Evolutionary conservation across 2,113 vertebrate genomes (phyloP).

Genomic region (Elephas maximus): DNA sequence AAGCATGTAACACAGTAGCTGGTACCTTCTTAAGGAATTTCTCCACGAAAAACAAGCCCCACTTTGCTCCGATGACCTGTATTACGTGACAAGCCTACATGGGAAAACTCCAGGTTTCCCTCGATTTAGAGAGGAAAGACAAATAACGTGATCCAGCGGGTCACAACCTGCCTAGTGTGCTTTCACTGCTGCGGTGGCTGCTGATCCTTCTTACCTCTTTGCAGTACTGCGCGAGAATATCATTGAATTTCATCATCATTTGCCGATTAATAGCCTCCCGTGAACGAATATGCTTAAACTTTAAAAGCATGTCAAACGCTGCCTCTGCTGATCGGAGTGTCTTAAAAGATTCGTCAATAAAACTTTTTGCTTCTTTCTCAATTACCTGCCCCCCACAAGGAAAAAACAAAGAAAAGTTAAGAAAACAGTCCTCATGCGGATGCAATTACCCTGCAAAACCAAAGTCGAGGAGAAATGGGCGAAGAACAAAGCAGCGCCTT

Average conservation of each 20-base stretch:
- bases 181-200: neutral
- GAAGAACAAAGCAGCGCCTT: neutral
- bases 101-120: neutral
- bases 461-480: neutral
- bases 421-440: neutral
- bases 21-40: neutral
- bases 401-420: constrained; percentile 10
- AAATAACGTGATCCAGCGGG: rapidly evolving
- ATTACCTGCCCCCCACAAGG: constrained; percentile 88
- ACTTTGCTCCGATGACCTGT: neutral
- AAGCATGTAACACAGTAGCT: rapidly evolving
- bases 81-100: rapidly evolving
- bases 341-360: constrained; percentile 96
- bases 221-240: constrained; percentile 93
- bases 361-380: constrained; percentile 93
- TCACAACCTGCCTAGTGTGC: neutral
- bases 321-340: constrained; percentile 93
- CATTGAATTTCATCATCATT: constrained; percentile 94
- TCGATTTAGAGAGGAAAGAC: neutral
- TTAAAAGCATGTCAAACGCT: constrained; percentile 95
- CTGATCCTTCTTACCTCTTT: constrained; percentile 92
- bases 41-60: neutral
- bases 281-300: constrained; percentile 93
- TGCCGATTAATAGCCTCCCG: constrained; percentile 93
- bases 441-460: neutral